Base-by-base conservation (phyloP, 2,888 invertebrate genomes). In the Eulithis prunata region DNA sequence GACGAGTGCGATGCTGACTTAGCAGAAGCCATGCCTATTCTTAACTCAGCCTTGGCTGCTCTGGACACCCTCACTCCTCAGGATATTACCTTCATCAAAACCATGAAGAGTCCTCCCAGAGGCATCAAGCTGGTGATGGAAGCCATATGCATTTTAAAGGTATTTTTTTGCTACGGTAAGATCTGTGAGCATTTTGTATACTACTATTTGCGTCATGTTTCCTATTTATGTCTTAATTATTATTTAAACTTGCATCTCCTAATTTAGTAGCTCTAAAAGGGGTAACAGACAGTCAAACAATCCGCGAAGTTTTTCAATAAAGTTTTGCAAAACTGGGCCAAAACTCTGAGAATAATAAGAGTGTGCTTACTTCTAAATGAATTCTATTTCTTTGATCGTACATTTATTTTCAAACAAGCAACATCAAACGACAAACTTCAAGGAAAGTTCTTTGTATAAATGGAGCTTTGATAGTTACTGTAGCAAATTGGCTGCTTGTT, bases 61-160 rank as follows among this genome's bases (percentile, higher is more conserved):
- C 91, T 99, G 2, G 97, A 98, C 77, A 98, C 98, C 0, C 93
- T 99, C 36, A 98, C 98, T 28, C 96, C 97, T 3, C 95, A 96
- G 62, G 99, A 98, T 82, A 98, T 99, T 71, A 97, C 98, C 3
- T 95, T 98, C 70, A 97, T 99, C 49, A 98, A 98, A 88, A 96
- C 98, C 0, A 99, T 99, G 99, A 98, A 98, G 92, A 98, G 96
- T 91, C 99, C 99, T 0, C 99, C 99, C 0, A 94, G 96, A 73
- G 97, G 97, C 21, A 97, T 99, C 7, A 97, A 96, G 79, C 91
- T 98, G 32, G 97, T 99, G 3, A 97, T 99, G 98, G 99, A 99
- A 89, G 98, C 98, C 54, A 95, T 99, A 71, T 99, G 99, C 82
- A 97, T 99, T 77, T 94, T 99, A 70, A 97, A 98, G 94, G 96